Evolutionary conservation across 2,113 vertebrate species (phyloP).

Genomic region (Oenanthe melanoleuca): DNA sequence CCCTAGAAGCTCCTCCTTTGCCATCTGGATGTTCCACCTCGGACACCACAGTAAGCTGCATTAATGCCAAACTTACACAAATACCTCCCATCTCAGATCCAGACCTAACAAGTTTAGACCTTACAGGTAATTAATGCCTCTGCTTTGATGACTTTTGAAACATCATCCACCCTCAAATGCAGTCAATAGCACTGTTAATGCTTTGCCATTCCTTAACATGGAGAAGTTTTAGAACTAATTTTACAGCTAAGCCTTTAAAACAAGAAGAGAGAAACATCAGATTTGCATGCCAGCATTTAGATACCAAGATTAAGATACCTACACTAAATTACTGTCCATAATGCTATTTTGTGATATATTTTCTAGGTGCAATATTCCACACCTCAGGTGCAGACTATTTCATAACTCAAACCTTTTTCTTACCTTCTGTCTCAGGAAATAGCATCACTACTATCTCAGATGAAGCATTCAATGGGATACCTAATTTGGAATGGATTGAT

Average conservation of each 20-base stretch:
- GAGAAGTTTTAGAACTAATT: neutral
- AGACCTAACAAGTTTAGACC: conserved; percentile 86
- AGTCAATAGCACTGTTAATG: neutral
- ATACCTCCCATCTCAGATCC: conserved; percentile 87
- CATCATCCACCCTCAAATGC: neutral
- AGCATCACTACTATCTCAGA: conserved; percentile 85
- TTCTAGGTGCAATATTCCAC: neutral
- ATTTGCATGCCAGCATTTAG: neutral
- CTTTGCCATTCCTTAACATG: neutral
- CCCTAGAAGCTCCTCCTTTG: conserved; percentile 69
- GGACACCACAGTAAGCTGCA: conserved; percentile 85
- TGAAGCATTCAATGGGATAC: conserved; percentile 90
- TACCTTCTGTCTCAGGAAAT: conserved; percentile 81
- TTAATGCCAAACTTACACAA: conserved; percentile 77
- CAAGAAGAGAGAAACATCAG: neutral
- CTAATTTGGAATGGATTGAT: conserved; percentile 94
- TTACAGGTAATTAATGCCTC: conserved; percentile 82
- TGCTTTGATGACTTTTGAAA: neutral
- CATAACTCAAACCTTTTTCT: neutral
- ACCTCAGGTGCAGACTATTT: neutral
- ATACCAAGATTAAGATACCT: neutral
- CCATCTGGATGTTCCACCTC: conserved; percentile 84
- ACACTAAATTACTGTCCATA: neutral
- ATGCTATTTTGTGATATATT: neutral
- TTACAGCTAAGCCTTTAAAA: neutral